Base-by-base conservation (phyloP, 2,797 vertebrate genomes). In the Neoniphon sammara region DNA sequence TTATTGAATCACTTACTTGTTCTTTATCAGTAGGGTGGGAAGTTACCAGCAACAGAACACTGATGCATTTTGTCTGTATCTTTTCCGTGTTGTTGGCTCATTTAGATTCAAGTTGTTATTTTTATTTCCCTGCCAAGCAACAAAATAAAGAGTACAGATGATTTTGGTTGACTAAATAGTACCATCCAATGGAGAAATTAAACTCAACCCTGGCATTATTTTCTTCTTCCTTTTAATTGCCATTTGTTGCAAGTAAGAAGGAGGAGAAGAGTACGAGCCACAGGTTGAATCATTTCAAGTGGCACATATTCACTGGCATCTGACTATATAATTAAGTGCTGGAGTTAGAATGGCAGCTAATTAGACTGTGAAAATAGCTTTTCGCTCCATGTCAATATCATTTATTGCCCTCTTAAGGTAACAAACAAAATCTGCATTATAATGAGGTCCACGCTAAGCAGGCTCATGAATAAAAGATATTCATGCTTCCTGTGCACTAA, bases 381-480 rank as follows among this genome's bases (percentile, higher is more conserved):
- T 69, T 64, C 39, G 5, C 65, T 70, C 31, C 61, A 60, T 25
- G 69, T 57, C 82, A 64, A 55, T 49, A 31, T 80, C 75, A 78
- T 84, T 80, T 86, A 82, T 68, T 67, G 52, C 31, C 59, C 73
- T 71, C 67, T 61, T 64, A 69, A 81, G 66, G 76, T 42, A 69
- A 77, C 77, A 89, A 82, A 84, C 73, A 72, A 56, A 83, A 86
- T 88, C 77, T 83, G 80, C 81, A 87, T 83, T 39, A 71, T 73
- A 86, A 81, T 70, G 65, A 49, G 27, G n/a, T 66, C 58, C 15
- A 62, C 58, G 54, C 57, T 46, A 59, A 68, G 58, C 54, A 31
- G 49, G 21, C 21, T 73, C 75, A 85, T 84, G 81, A 89, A 91
- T 84, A 78, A 83, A 82, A 85, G 72, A 85, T 77, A 18, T 70